phyloP scores from a whole-genome alignment of 2,113 vertebrate genomes.

The Microcebus lehilahytsara region DNA sequence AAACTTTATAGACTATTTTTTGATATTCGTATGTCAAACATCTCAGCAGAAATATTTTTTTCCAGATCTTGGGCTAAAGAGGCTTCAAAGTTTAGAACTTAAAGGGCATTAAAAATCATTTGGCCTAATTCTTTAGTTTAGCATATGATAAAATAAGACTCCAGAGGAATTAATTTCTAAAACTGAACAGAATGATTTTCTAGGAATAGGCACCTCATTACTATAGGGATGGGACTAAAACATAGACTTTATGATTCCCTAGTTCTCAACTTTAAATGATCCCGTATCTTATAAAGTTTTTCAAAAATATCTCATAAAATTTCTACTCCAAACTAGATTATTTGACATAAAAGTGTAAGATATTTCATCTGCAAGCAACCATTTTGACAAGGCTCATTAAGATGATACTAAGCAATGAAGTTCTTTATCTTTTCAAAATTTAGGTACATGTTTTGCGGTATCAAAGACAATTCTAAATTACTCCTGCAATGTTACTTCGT shows the following conservation, averaged over 20 bases:
- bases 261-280: neutral
- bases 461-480: slow-evolving; percentile 7
- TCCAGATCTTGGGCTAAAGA: neutral
- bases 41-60: neutral
- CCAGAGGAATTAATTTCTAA: neutral
- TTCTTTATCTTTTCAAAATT: neutral
- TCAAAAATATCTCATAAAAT: neutral
- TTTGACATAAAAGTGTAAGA: neutral
- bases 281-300: neutral
- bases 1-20: neutral
- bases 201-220: neutral
- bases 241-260: neutral
- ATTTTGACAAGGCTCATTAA: neutral
- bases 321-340: neutral
- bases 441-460: neutral
- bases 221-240: neutral
- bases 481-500: neutral
- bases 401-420: neutral
- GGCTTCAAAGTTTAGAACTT: neutral
- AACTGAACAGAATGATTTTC: neutral
- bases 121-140: neutral
- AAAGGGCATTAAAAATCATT: neutral
- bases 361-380: neutral
- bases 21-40: neutral
- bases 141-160: neutral